These are phyloP conservation scores for Eilema caniola DNA, from an alignment of 2,888 invertebrate species.

Conservation along the genomic window DNA sequence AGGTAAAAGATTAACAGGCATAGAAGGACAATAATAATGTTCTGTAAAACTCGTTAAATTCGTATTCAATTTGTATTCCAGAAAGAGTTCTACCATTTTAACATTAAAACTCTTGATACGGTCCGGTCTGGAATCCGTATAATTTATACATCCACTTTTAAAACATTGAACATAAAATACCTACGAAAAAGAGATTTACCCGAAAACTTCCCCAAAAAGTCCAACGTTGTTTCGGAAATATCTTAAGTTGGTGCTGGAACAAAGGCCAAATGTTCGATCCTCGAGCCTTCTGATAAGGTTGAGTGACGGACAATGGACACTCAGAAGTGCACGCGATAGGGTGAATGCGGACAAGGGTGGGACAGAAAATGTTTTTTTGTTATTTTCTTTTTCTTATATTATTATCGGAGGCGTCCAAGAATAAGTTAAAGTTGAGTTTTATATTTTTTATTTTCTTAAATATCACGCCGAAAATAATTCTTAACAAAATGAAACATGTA, in stretches of 20 bases:
- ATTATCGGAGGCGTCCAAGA: no score
- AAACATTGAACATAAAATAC: conserved; percentile 16
- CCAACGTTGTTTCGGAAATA: conserved; percentile 11
- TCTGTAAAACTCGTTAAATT: neutral
- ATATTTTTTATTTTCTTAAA: no score
- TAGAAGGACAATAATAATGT: neutral
- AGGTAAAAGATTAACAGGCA: neutral
- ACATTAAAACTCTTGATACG: conserved; percentile 12
- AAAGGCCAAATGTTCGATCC: conserved; percentile 41
- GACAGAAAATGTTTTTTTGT: no score
- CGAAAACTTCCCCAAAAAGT: conserved; percentile 9
- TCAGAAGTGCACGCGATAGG: conserved; percentile 27
- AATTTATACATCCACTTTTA: conserved; percentile 19
- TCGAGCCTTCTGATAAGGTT: conserved; percentile 58
- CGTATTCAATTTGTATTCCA: neutral
- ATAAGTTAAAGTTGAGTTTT: no score
- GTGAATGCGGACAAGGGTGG: neutral
- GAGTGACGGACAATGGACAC: conserved; percentile 59
- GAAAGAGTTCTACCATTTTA: conserved; percentile 13
- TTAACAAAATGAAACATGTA: no score
- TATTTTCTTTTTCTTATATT: neutral
- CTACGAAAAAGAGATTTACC: conserved; percentile 12
- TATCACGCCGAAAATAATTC: no score
- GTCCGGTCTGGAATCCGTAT: conserved; percentile 7
- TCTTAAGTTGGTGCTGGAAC: conserved; percentile 37